A percentile compares a stretch with the other conserved stretches of the same genome.
These are phyloP conservation scores for Catocala sponsa DNA, from an alignment of 2,888 invertebrate genomes.

Conservation along the genomic window DNA sequence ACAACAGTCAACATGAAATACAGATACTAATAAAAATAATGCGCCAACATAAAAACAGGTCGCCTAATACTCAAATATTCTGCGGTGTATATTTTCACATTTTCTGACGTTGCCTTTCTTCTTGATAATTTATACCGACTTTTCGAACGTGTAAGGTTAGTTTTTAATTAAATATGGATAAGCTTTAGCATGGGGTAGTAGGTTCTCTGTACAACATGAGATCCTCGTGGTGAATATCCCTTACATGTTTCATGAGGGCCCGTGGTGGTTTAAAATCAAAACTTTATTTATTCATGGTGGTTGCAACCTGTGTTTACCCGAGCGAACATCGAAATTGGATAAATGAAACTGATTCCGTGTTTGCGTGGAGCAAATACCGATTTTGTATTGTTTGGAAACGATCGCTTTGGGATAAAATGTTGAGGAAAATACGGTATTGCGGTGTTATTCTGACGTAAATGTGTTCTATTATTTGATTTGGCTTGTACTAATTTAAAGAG, in stretches of 20 bases:
- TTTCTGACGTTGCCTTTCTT: background rate
- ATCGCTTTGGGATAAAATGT: conserved; percentile 28
- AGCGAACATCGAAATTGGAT: conserved; percentile 33
- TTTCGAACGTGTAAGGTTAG: conserved; percentile 8
- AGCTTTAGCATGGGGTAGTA: conserved; percentile 1
- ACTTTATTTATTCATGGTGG: conserved; percentile 54
- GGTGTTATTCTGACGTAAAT: conserved; percentile 11
- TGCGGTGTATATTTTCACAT: background rate
- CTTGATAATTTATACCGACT: conserved; percentile 7
- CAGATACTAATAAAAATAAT: no score
- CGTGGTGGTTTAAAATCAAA: conserved; percentile 51
- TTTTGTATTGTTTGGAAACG: conserved; percentile 36
- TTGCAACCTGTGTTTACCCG: conserved; percentile 34
- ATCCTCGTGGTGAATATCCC: conserved; percentile 18
- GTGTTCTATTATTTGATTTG: background rate
- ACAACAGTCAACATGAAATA: no score
- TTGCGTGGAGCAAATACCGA: conserved; percentile 33
- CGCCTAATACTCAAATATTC: no score
- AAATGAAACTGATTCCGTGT: conserved; percentile 38
- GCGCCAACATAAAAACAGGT: no score
- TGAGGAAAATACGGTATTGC: conserved; percentile 30
- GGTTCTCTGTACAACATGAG: conserved; percentile 18
- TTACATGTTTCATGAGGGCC: conserved; percentile 49
- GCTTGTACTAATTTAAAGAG: background rate
- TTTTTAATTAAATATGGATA: conserved; percentile 39